Base-by-base conservation (phyloP, 2,797 vertebrate genomes). In the Kryptolebias ocellatus region DNA sequence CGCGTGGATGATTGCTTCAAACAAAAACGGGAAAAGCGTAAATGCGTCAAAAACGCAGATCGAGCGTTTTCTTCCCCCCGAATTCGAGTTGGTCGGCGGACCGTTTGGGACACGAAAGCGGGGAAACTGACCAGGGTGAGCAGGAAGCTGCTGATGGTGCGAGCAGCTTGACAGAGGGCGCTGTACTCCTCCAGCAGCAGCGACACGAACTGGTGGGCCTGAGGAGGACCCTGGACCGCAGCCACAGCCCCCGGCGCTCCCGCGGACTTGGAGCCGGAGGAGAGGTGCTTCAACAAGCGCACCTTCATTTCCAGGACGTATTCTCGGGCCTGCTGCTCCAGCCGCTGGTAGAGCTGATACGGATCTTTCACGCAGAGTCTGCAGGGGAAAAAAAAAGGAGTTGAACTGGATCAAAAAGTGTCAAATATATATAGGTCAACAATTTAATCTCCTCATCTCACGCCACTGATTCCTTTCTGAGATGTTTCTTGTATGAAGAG, bases 231-330 rank as follows among this genome's bases (percentile, higher is more conserved):
- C 71, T 97, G 95, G 29, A 79, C 79, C 52, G 79, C 80, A 54
- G 86, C 84, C 78, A 93, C 86, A 0, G 91, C 92, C 0, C 92
- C 90, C 2, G 81, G 72, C 34, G 93, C 74, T 46, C 83, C 88
- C 24, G 74, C 11, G 1, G 72, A 92, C 82, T 96, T 96, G 10
- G 96, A 94, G 7, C 96, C 94, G 4, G 94, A 80, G 0, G 97
- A 96, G 44, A 98, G 88, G 82, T 98, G 97, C 82, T 96, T 96
- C 70, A 99, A 92, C 47, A 99, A 93, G 28, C 97, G 96, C 70
- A 97, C 95, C 88, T 98, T 99, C 96, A 97, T 96, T 86, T 99
- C 98, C 60, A 99, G 94, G 68, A 99, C 97, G 0, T 99, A 98
- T 70, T 99, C 98, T 14, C 97, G 91, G 8, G 98, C 98, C 82